Evolutionary conservation across 2,113 vertebrate species (phyloP).

Genomic region (Vulpes lagopus): DNA sequence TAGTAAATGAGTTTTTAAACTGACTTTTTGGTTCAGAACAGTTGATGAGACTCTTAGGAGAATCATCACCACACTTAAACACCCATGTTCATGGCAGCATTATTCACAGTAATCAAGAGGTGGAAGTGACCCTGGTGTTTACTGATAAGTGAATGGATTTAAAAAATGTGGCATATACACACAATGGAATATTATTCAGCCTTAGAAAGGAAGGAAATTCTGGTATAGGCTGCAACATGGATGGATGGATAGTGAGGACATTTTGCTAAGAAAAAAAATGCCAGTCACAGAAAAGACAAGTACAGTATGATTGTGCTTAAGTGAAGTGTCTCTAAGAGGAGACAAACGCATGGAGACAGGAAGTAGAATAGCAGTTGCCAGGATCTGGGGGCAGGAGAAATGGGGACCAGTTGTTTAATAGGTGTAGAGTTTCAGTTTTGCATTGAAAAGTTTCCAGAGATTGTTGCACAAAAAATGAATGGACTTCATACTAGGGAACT

Average conservation of each 20-base stretch:
- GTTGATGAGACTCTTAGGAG: not conserved
- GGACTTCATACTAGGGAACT: not conserved
- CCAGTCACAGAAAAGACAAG: not conserved
- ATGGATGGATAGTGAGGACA: not conserved
- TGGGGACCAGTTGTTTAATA: not conserved
- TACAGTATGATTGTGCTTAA: not conserved
- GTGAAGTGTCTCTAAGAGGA: not conserved
- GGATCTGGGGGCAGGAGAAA: no score
- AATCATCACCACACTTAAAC: not conserved
- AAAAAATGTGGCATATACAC: no score
- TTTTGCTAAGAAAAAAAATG: not conserved
- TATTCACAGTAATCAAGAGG: not conserved
- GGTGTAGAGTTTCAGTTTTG: not conserved
- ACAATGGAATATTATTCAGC: not conserved
- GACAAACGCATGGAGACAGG: not conserved
- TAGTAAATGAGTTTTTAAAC: not conserved
- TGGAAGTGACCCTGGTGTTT: not conserved
- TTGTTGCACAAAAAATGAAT: not conserved
- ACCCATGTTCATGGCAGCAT: not conserved
- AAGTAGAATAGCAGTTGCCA: not conserved
- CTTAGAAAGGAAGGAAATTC: not conserved
- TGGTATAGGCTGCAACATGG: accelerated
- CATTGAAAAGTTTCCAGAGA: not conserved
- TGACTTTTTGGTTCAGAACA: not conserved
- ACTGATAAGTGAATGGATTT: not conserved